Base-by-base conservation (phyloP, 2,888 invertebrate species). In the Argyra leucocephala region DNA sequence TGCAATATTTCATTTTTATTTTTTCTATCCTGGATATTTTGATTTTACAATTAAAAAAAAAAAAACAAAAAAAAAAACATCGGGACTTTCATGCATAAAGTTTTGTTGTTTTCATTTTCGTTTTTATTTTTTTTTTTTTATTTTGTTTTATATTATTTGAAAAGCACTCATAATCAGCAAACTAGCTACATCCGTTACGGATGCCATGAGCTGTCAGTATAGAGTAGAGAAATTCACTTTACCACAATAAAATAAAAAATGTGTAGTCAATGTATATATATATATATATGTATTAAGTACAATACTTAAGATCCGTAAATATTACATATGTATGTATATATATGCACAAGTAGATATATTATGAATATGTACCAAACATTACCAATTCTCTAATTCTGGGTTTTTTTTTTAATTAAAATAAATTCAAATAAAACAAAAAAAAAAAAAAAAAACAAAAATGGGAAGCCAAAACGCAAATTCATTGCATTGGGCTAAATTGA, bases 351-450 rank as follows among this genome's bases (percentile, higher is more conserved):
- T 48, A 18, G 48, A 18, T 48, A 48, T 2, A 31, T 31, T 31
- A 7, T 31, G 31, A 7, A 7, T 31, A 48, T 48, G 15, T 18
- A n/a, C 48, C 48, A 48, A 48, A 48, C 48, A 48, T 48, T 48
- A n/a, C 15, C 48, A 48, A 12, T 48, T 48, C 48, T 48, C 48
- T 48, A 48, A 48, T 5, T 48, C 9, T 31, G 9, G 7, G 3
- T 31, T 18, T 48, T 48, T 48, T 48, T 48, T 48, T 48, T 48
- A 48, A 48, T 48, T 48, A 48, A 48, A 48, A 48, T 48, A 48
- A 48, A 48, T 48, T 48, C 48, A 48, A 48, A 48, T 15, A 48
- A 18, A 48, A 48, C 12, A 48, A 48, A 48, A 48, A 18, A 37
- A 37, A 15, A 37, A 37, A 37, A 48, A 3, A 48, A 48, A 48